Evolutionary conservation across 37 sponge, comb jelly and placozoan genomes (phyloP), one percentile per base, ranked within the genome.

Genomic region (Petrosia ficiformis): DNA sequence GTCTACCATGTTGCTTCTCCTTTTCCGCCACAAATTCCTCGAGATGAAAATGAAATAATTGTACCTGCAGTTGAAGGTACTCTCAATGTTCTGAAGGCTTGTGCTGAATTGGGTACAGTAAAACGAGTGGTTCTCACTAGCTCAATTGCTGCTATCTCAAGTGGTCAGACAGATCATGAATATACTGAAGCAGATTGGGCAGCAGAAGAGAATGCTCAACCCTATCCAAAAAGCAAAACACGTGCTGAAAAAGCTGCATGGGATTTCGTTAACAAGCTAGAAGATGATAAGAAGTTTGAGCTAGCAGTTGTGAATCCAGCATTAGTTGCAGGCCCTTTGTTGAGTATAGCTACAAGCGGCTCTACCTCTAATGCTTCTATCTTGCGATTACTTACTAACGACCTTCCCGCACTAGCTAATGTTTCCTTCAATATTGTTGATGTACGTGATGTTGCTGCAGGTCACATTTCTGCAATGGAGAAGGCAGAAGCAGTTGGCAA

Each of bases 1-100:
- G 94, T 93, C 1, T 79, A 82, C 43, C 97, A 96, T 69, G 77
- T 96, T 0, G 97, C 97, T 10, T 96, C 97, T 39, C 94, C 94
- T 19, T 87, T 90, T 67, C 86, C 89, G 10, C 32, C 65, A 4
- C 36, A 31, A 14, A 19, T n/a, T 19, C 56, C 75, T 0, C 71
- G 79, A 31, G 65, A 71, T 24, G 75, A 78, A 22, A 73, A 73
- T 1, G 54, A 52, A 35, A 14, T 84, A 16, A 80, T 96, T 19
- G 40, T 35, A 0, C 89, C 91, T 38, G 91, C 97, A 6, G 94
- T 90, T 32, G 87, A 93, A 26, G 94, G 94, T 0, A 87, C 89
- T 4, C 36, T 58, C 42, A 88, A 85, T 42, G 94, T 96, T 6
- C 86, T 96, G 28, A 75, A 78, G 28, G 97, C 94, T 1, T 96